phyloP scores from a whole-genome alignment of 2,888 invertebrate species.

The Pycnomerus fuliginosus region DNA sequence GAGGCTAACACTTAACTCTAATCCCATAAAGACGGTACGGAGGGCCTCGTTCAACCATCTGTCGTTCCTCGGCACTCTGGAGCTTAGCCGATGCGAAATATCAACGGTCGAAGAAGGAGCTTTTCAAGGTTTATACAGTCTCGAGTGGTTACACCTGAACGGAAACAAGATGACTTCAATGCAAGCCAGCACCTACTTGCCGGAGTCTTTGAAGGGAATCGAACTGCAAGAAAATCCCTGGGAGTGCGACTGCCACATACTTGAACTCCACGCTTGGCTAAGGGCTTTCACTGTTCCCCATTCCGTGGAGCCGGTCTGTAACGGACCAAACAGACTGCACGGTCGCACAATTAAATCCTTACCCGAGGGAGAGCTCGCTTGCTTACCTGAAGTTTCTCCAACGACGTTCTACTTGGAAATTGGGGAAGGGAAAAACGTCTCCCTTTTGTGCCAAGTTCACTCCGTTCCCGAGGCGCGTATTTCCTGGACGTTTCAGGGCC shows the following conservation, averaged over 20 bases:
- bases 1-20: slow-evolving; percentile 78
- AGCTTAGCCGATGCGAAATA: slow-evolving; percentile 79
- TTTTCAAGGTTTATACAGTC: slow-evolving; percentile 75
- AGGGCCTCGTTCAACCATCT: slow-evolving; percentile 74
- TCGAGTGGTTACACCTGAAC: slow-evolving; percentile 73
- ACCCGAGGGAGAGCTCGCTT: slow-evolving; percentile 72
- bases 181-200: slow-evolving; percentile 65
- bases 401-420: slow-evolving; percentile 75
- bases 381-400: slow-evolving; percentile 75
- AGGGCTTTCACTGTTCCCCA: slow-evolving; percentile 74
- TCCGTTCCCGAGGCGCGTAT: slow-evolving; percentile 81
- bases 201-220: slow-evolving; percentile 76
- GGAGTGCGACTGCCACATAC: slow-evolving; percentile 83
- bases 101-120: slow-evolving; percentile 64
- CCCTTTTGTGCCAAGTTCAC: slow-evolving; percentile 75
- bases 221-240: slow-evolving; percentile 85
- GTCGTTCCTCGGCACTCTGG: slow-evolving; percentile 74
- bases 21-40: slow-evolving; percentile 75
- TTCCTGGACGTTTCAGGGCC: slow-evolving; percentile 81
- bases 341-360: slow-evolving; percentile 69
- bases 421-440: slow-evolving; percentile 78
- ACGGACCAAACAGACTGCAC: slow-evolving; percentile 66
- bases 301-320: slow-evolving; percentile 76
- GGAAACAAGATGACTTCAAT: slow-evolving; percentile 77
- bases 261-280: slow-evolving; percentile 77